Conservation (phyloP, 2,113 vertebrate species). For the Anseranas semipalmata region DNA sequence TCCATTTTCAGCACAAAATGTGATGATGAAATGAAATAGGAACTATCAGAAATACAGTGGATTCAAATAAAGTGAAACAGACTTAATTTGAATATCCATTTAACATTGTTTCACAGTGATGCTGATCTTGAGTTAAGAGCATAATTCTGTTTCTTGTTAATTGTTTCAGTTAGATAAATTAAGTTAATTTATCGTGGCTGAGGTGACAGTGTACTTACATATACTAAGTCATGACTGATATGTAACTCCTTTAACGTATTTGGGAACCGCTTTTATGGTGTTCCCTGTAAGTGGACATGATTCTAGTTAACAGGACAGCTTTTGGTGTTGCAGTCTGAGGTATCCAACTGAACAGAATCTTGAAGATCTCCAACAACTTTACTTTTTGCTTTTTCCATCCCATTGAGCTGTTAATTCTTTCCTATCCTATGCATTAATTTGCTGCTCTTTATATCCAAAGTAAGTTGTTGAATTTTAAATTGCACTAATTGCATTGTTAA, state of each 20-base stretch:
- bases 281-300: background rate
- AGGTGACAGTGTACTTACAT: fast-evolving
- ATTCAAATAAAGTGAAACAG: background rate
- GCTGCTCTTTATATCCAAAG: background rate
- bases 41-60: background rate
- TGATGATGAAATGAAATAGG: background rate
- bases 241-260: background rate
- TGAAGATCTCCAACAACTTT: background rate
- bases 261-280: background rate
- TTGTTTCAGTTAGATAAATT: background rate
- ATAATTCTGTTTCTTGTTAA: background rate
- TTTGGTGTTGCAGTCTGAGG: background rate
- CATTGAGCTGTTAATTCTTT: background rate
- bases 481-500: background rate
- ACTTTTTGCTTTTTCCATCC: background rate
- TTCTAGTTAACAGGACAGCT: background rate
- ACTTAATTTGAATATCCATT: background rate
- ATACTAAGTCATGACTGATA: background rate
- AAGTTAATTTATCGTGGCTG: background rate
- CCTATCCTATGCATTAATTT: background rate
- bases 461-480: background rate
- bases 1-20: background rate
- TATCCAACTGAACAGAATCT: background rate
- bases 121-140: background rate
- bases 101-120: background rate